Base-by-base conservation (phyloP, 2,888 invertebrate genomes). In the Hemistola chrysoprasaria region DNA sequence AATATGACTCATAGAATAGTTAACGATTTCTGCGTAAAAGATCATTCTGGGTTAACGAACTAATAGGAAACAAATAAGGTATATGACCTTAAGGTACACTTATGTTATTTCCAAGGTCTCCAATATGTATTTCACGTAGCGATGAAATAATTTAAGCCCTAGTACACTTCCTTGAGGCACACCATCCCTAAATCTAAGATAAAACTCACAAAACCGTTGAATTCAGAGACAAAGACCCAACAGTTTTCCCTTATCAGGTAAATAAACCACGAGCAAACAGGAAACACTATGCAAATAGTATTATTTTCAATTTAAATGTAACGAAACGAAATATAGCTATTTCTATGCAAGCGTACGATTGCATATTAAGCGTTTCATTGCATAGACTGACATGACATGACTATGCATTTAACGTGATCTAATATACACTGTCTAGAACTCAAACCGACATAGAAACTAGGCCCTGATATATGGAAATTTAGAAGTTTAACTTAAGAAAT, bases 261-360 rank as follows among this genome's bases (percentile, higher is more conserved):
- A 23, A 43, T 32, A 23, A n/a, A 24, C 29, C 23, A 29, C 34
- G 22, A 26, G 11, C 22, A 21, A 31, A 37, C 47, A 43, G 47
- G 47, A 48, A 41, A 29, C 22, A 2, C 29, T 22, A 48, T 48
- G 43, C 35, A 38, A 44, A 48, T 44, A 7, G 9, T 27, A 25
- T 26, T 33, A 40, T 40, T 44, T 40, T 40, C 40, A 44, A 48
- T 44, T 48, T 37, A 44, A 41, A 44, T 48, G 36, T 40, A 44
- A 34, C 37, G 34, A 43, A 34, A 44, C 47, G 26, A 48, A 43
- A 40, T 40, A 48, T 48, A 36, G 31, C 40, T 39, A 47, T 47
- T 47, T 16, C 39, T 33, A 47, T 47, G 39, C 47, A 45, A 36
- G 35, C 11, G 8, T 9, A 29, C 34, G 7, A 25, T 35, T 29